These are phyloP conservation scores for Chloromyia formosa DNA, from an alignment of 2,888 invertebrate species.

Conservation along the genomic window DNA sequence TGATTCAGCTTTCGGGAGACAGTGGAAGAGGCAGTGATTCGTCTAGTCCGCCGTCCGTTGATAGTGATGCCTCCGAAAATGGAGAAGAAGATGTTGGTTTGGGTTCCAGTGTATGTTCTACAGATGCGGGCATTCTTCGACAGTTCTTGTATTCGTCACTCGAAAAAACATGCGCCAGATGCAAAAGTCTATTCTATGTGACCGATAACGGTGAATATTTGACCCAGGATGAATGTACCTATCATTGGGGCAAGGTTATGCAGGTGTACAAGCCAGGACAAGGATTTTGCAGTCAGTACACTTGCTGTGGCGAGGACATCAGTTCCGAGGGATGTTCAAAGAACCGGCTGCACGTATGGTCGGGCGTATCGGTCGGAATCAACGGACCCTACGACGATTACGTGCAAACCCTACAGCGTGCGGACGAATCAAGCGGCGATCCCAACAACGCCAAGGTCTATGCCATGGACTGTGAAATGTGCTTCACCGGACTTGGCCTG, in stretches of 20 bases:
- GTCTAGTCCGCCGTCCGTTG: constrained; percentile 68
- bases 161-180: constrained; percentile 76
- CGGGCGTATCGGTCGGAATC: constrained; percentile 73
- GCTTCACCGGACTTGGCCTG: constrained; percentile 85
- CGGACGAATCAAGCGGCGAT: constrained; percentile 55
- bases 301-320: constrained; percentile 70
- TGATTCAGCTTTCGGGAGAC: constrained; percentile 62
- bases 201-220: constrained; percentile 76
- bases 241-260: constrained; percentile 89
- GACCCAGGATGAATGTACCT: constrained; percentile 78
- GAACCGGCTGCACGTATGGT: constrained; percentile 80
- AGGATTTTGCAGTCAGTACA: constrained; percentile 61
- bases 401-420: constrained; percentile 66
- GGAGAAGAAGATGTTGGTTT: constrained; percentile 51
- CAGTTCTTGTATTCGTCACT: constrained; percentile 53
- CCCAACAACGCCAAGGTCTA: constrained; percentile 66
- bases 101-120: constrained; percentile 35
- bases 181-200: constrained; percentile 76
- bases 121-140: background rate
- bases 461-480: constrained; percentile 97
- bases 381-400: constrained; percentile 79
- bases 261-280: constrained; percentile 60
- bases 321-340: constrained; percentile 71
- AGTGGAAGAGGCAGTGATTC: constrained; percentile 68
- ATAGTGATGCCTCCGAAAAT: constrained; percentile 64